Evolutionary conservation across 2,797 vertebrate species (phyloP).

Genomic region (Rhinatrema bivittatum): DNA sequence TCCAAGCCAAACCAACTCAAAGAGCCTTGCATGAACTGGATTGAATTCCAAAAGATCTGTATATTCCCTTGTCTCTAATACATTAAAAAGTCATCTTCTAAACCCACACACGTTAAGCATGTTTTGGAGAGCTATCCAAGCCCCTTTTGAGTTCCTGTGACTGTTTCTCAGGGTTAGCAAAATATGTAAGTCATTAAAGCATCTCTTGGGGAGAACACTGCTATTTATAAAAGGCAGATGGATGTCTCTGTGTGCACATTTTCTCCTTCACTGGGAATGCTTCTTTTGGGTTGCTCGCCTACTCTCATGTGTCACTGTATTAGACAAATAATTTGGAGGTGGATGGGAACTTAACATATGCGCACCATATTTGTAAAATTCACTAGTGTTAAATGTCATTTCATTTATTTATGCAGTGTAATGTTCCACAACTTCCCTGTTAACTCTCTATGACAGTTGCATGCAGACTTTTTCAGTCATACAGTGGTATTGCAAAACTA

Average conservation of each 20-base stretch:
- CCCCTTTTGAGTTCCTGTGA: slow-evolving; percentile 18
- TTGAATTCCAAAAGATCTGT: background rate
- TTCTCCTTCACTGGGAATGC: slow-evolving; percentile 25
- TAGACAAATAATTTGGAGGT: slow-evolving; percentile 31
- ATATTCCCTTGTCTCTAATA: background rate
- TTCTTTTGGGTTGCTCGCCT: slow-evolving; percentile 38
- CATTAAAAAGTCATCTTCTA: background rate
- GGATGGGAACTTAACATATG: slow-evolving; percentile 19
- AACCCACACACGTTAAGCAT: background rate
- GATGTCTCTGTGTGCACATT: slow-evolving; percentile 15
- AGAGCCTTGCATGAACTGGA: background rate
- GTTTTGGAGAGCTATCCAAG: slow-evolving; percentile 15
- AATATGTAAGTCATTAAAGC: slow-evolving; percentile 21
- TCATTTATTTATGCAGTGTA: too few species aligned
- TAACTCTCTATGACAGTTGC: too few species aligned
- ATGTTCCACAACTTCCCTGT: too few species aligned
- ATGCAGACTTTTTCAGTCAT: too few species aligned
- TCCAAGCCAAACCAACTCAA: slow-evolving; percentile 2
- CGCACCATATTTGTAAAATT: slow-evolving; percentile 23
- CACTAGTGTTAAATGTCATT: slow-evolving; percentile 17
- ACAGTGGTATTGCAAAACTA: too few species aligned
- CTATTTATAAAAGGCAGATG: slow-evolving; percentile 51
- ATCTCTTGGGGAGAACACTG: slow-evolving; percentile 28
- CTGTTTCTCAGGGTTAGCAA: slow-evolving; percentile 20
- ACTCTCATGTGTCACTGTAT: slow-evolving; percentile 24